Percentiles rank a stretch among this genome's conserved stretches.
These are phyloP conservation scores for Clarias pachynema DNA, from an alignment of 2,797 vertebrate genomes.

Conservation along the genomic window DNA sequence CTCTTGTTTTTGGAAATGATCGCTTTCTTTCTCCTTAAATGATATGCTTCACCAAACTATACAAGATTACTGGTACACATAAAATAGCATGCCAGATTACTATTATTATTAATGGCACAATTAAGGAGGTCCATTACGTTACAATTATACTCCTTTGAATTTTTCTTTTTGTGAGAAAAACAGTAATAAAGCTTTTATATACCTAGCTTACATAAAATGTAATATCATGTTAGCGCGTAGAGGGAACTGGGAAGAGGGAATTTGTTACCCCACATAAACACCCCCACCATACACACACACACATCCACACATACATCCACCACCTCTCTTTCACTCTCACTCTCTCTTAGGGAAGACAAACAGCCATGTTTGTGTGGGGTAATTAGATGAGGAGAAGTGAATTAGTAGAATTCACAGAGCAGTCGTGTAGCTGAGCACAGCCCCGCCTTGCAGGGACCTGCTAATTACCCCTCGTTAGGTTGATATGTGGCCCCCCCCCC, in stretches of 20 bases:
- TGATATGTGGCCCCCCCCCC: constrained; percentile 65
- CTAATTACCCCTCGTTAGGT: constrained; percentile 91
- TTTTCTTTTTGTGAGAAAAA: not conserved
- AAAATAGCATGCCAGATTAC: not conserved
- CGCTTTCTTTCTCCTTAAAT: not conserved
- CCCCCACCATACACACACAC: not conserved
- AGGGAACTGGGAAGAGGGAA: not conserved
- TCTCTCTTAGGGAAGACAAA: constrained; percentile 72
- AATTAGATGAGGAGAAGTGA: constrained; percentile 93
- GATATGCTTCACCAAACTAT: not conserved
- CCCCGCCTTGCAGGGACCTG: constrained; percentile 79
- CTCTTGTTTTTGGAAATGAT: not conserved
- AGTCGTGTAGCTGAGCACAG: constrained; percentile 81
- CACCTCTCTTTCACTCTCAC: constrained; percentile 26
- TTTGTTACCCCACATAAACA: not conserved
- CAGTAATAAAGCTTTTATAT: constrained; percentile 5
- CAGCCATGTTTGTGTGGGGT: constrained; percentile 76
- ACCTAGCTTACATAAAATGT: constrained; percentile 24
- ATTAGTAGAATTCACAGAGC: constrained; percentile 90
- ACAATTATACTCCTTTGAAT: not conserved
- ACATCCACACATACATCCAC: not conserved
- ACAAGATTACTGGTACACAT: not conserved
- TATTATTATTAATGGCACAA: constrained; percentile 5
- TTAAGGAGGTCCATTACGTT: not conserved
- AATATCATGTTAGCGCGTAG: constrained; percentile 18